Conservation (phyloP, 1,140 invertebrate genomes). For the Elysia chlorotica region DNA sequence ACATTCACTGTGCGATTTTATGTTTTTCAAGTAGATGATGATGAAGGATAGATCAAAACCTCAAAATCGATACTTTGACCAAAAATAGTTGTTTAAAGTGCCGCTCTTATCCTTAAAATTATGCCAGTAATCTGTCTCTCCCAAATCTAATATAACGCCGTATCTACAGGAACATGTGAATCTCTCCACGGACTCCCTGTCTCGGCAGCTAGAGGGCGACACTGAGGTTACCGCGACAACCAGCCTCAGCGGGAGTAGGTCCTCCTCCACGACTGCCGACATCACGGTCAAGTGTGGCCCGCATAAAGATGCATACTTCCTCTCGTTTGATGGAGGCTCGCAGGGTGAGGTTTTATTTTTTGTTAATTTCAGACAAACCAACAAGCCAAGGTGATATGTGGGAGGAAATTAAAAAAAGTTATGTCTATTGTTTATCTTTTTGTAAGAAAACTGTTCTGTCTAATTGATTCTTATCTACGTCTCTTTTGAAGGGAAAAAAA, state of each 20-base stretch:
- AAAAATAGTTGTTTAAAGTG: neutral
- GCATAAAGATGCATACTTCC: slow-evolving; percentile 52
- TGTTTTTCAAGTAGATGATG: neutral
- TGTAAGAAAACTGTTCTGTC: no score
- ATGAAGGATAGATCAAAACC: neutral
- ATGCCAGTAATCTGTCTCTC: neutral
- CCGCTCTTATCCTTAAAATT: neutral
- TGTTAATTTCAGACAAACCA: no score
- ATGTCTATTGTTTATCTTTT: no score
- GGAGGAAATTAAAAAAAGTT: no score
- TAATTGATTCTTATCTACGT: no score
- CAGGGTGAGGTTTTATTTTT: slow-evolving; percentile 28
- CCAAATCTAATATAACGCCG: neutral
- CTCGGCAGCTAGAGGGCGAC: slow-evolving; percentile 26
- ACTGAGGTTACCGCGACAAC: slow-evolving; percentile 1
- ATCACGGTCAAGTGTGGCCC: slow-evolving; percentile 46
- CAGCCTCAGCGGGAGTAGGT: slow-evolving; percentile 16
- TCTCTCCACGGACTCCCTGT: slow-evolving; percentile 45
- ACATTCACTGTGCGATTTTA: neutral
- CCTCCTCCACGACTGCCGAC: slow-evolving; percentile 28
- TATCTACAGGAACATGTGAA: slow-evolving; percentile 27
- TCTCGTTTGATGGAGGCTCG: slow-evolving; percentile 50
- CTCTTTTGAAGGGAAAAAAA: no score
- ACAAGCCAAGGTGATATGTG: no score
- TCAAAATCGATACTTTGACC: neutral